Percentiles rank a stretch among this genome's conserved stretches.
Conservation (phyloP, 2,888 invertebrate genomes). For the Cephonodes hylas region DNA sequence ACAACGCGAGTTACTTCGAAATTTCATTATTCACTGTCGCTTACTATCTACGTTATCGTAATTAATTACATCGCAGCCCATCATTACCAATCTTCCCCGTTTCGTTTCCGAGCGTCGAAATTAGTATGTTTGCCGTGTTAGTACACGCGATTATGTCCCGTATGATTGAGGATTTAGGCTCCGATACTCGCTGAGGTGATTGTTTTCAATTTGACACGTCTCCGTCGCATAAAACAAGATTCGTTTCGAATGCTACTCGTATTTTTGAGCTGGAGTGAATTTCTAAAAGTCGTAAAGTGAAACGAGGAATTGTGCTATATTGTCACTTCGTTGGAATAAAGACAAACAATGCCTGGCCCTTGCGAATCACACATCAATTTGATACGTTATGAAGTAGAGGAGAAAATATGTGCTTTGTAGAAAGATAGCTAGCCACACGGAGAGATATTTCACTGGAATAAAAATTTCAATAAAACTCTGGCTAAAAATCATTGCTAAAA, state of each 20-base stretch:
- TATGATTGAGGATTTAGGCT: background rate
- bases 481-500: too few species aligned
- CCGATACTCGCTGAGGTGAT: background rate
- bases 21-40: constrained; percentile 18
- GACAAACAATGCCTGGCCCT: background rate
- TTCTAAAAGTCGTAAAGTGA: constrained; percentile 7
- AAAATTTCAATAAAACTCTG: too few species aligned
- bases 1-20: constrained; percentile 14
- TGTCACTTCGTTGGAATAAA: background rate
- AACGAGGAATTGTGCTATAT: background rate
- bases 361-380: background rate
- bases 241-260: constrained; percentile 9
- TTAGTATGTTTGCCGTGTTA: background rate
- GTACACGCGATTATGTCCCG: background rate
- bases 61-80: constrained; percentile 16
- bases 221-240: constrained; percentile 14
- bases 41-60: constrained; percentile 14
- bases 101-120: constrained; percentile 6
- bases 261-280: constrained; percentile 16
- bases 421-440: background rate
- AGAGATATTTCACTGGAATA: background rate
- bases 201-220: background rate
- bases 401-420: background rate
- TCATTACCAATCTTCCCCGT: constrained; percentile 11
- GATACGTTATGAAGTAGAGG: background rate